Percentiles rank a stretch among this genome's conserved stretches.
phyloP scores from a whole-genome alignment of 2,113 vertebrate genomes.

The Cryptotis parvus region DNA sequence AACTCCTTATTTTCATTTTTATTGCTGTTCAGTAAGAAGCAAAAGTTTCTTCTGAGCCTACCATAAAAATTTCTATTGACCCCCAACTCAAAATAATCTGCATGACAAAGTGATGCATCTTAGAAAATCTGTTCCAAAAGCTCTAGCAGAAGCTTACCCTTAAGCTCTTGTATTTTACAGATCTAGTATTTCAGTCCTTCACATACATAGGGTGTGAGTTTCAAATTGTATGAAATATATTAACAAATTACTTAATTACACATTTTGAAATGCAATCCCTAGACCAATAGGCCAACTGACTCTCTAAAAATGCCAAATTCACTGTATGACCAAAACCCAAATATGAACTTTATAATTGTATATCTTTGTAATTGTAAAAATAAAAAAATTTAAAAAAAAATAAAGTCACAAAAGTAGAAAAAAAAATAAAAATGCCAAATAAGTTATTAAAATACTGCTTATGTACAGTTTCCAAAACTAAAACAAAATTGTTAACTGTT shows the following conservation, averaged over 20 bases:
- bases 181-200: background rate
- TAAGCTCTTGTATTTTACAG: background rate
- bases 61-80: background rate
- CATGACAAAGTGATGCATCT: background rate
- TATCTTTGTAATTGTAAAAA: no score
- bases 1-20: background rate
- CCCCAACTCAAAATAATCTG: no score
- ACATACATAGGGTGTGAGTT: background rate
- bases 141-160: background rate
- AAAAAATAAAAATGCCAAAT: background rate
- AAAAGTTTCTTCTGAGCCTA: background rate
- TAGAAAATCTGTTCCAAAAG: background rate
- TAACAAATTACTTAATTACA: slow-evolving; percentile 1
- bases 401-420: no score
- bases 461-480: slow-evolving; percentile 4
- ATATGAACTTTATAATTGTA: no score
- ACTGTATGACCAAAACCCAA: no score
- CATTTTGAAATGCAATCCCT: slow-evolving; percentile 9
- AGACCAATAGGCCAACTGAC: background rate
- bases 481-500: slow-evolving; percentile 16
- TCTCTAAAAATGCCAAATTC: slow-evolving; percentile 27
- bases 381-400: no score
- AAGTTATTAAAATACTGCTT: slow-evolving; percentile 30
- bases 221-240: slow-evolving; percentile 35
- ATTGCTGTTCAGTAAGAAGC: background rate